phyloP scores from a whole-genome alignment of 2,113 vertebrate species.

The Bos javanicus region DNA sequence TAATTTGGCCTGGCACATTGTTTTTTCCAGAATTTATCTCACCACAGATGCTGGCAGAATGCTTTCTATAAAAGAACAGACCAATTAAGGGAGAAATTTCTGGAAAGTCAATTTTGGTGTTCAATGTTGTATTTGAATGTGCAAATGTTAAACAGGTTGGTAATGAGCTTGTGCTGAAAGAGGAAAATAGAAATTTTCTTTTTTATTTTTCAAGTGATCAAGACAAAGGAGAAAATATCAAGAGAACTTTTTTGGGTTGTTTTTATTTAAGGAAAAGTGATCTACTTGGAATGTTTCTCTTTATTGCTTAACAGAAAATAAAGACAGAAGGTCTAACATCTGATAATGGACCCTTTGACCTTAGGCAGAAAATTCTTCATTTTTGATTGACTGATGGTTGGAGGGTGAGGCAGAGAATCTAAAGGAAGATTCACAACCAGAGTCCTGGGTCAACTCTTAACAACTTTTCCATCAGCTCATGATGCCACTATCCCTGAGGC shows the following conservation, averaged over 20 bases:
- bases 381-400: background rate
- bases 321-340: background rate
- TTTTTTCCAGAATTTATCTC: constrained; percentile 47
- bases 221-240: background rate
- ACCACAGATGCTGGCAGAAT: constrained; percentile 35
- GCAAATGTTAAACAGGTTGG: constrained; percentile 38
- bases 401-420: background rate
- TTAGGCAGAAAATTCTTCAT: background rate
- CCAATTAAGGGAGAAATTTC: constrained; percentile 33
- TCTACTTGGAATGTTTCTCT: background rate
- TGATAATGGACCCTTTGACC: background rate
- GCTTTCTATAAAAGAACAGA: constrained; percentile 42
- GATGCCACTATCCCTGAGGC: background rate
- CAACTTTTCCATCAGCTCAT: background rate
- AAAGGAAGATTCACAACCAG: background rate
- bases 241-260: background rate
- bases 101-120: constrained; percentile 35
- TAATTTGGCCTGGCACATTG: constrained; percentile 40
- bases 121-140: background rate
- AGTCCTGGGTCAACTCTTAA: background rate
- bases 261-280: constrained; percentile 1
- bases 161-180: constrained; percentile 19
- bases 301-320: background rate
- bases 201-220: background rate
- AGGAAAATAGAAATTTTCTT: background rate